These are phyloP conservation scores for Hippocampus kuda DNA, from an alignment of 2,797 vertebrate species.

Conservation along the genomic window DNA sequence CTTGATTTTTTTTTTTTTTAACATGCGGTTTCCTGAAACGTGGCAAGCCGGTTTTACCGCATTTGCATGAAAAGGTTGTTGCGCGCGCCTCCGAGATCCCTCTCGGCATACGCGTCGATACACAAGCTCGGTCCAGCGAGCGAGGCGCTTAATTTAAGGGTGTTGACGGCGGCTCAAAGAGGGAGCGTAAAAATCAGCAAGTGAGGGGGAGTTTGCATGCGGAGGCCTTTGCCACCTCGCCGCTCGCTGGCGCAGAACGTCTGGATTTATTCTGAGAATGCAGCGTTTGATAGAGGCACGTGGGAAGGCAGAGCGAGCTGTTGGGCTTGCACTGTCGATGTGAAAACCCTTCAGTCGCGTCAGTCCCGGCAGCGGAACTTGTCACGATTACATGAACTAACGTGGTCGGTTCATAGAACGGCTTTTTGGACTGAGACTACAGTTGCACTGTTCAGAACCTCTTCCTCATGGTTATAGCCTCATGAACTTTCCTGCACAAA, in stretches of 20 bases:
- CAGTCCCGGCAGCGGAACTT: slow-evolving; percentile 21
- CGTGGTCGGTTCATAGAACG: neutral
- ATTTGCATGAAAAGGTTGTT: slow-evolving; percentile 29
- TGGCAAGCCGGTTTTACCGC: neutral
- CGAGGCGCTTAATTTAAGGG: slow-evolving; percentile 61
- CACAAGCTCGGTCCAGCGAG: slow-evolving; percentile 48
- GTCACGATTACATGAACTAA: neutral
- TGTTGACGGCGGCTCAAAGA: slow-evolving; percentile 70
- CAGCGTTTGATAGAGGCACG: slow-evolving; percentile 64
- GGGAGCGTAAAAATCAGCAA: slow-evolving; percentile 64
- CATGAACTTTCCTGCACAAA: slow-evolving; percentile 20
- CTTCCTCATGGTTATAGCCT: slow-evolving; percentile 11
- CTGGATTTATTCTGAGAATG: slow-evolving; percentile 74
- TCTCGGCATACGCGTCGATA: slow-evolving; percentile 29
- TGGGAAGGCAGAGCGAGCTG: slow-evolving; percentile 56
- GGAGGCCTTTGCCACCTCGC: slow-evolving; percentile 67
- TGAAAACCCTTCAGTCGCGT: slow-evolving; percentile 52
- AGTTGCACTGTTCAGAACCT: neutral
- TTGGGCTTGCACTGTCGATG: slow-evolving; percentile 33
- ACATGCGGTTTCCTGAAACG: neutral
- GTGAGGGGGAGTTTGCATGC: slow-evolving; percentile 61
- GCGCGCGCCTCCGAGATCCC: slow-evolving; percentile 32
- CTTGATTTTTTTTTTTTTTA: neutral
- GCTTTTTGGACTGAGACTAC: too few species aligned
- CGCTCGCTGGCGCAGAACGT: slow-evolving; percentile 70